A percentile compares a stretch with the other conserved stretches of the same genome.
Conservation (phyloP, 1,140 invertebrate species). For the Drosophila lowei region DNA sequence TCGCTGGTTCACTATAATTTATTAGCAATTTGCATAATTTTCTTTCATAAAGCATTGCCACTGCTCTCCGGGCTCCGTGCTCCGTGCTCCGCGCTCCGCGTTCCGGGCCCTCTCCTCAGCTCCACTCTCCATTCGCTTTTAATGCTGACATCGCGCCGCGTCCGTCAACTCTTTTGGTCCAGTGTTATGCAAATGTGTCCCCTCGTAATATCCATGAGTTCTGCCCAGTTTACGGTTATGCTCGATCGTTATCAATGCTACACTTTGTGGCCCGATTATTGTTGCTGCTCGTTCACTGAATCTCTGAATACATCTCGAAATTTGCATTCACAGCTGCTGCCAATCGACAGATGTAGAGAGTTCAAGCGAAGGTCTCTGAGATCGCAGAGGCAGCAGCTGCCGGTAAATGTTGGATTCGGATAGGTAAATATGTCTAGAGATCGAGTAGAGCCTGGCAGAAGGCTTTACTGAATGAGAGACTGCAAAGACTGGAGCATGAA, state of each 20-base stretch:
- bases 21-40: constrained; percentile 82
- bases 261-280: constrained; percentile 66
- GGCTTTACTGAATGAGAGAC: too few relatives aligned
- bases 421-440: too few relatives aligned
- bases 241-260: constrained; percentile 46
- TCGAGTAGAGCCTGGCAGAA: too few relatives aligned
- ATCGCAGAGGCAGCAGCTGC: constrained; percentile 20
- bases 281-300: neutral
- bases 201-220: constrained; percentile 54
- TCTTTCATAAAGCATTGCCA: constrained; percentile 74
- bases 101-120: constrained; percentile 10
- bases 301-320: constrained; percentile 28
- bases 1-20: constrained; percentile 79
- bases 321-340: constrained; percentile 53
- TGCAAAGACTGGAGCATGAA: too few relatives aligned
- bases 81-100: constrained; percentile 46
- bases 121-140: constrained; percentile 53
- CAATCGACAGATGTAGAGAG: constrained; percentile 6
- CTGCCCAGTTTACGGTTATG: constrained; percentile 53
- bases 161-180: constrained; percentile 67
- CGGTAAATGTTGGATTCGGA: neutral
- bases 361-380: constrained; percentile 26
- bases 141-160: constrained; percentile 43
- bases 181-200: constrained; percentile 72
- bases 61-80: constrained; percentile 46